Percentiles rank a stretch among this genome's conserved stretches.
Conservation (phyloP, 2,797 vertebrate genomes). For the Myotis daubentonii region DNA sequence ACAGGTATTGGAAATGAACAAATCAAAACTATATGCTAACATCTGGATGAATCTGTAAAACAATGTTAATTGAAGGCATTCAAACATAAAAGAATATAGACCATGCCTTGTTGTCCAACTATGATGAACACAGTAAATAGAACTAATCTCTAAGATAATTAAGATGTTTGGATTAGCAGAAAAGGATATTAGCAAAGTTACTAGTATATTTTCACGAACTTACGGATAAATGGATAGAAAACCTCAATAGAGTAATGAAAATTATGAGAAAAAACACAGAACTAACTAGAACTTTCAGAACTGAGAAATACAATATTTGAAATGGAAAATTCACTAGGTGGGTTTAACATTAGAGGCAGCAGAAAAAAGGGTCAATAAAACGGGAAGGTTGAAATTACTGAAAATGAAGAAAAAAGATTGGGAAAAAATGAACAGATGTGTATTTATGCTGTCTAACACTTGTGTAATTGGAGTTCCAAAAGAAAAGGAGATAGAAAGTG, state of each 20-base stretch:
- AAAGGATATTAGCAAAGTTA: background rate
- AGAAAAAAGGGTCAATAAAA: background rate
- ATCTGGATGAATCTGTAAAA: background rate
- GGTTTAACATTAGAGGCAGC: background rate
- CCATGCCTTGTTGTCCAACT: background rate
- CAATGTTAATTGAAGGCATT: background rate
- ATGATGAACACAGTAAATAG: background rate
- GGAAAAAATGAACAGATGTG: background rate
- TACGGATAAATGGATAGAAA: background rate
- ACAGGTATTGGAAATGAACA: background rate
- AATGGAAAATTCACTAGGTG: background rate
- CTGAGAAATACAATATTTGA: background rate
- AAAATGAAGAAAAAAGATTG: background rate
- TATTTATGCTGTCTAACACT: background rate
- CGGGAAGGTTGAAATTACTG: background rate
- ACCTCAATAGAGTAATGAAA: slow-evolving; percentile 18
- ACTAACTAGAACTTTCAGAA: background rate
- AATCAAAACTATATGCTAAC: slow-evolving; percentile 23
- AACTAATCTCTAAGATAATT: background rate
- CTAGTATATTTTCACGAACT: background rate
- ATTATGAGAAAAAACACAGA: background rate
- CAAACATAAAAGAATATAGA: background rate
- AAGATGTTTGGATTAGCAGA: background rate
- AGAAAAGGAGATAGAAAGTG: background rate
- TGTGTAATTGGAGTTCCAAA: background rate